Percentiles rank a stretch among this genome's conserved stretches.
Conservation (phyloP, 2,797 vertebrate species). For the Gymnoscopelus braueri region DNA sequence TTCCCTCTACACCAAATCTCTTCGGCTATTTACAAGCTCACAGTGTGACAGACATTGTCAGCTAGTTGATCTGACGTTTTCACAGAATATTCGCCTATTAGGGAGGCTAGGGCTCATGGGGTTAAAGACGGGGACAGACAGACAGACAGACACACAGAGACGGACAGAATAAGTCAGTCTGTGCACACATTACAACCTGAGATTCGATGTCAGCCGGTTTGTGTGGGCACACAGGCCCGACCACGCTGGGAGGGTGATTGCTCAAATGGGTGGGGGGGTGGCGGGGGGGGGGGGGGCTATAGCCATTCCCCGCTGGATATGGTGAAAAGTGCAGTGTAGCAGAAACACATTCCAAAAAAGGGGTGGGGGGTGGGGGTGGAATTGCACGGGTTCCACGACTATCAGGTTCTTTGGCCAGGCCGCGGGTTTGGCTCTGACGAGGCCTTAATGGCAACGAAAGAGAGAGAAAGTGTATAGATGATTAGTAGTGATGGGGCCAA, state of each 20-base stretch:
- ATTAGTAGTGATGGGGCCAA: conserved; percentile 78
- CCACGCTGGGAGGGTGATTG: conserved; percentile 58
- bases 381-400: conserved; percentile 82
- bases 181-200: conserved; percentile 41
- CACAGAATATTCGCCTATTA: too few species aligned
- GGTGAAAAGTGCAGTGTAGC: conserved; percentile 81
- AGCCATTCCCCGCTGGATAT: conserved; percentile 76
- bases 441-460: conserved; percentile 72
- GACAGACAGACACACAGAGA: too few species aligned
- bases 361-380: conserved; percentile 32
- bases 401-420: conserved; percentile 82
- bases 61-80: too few species aligned
- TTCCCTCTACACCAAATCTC: too few species aligned
- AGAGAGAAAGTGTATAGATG: conserved; percentile 74
- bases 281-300: conserved; percentile 46
- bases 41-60: too few species aligned
- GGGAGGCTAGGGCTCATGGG: too few species aligned
- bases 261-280: conserved; percentile 57
- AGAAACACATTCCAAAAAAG: conserved; percentile 79
- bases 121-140: too few species aligned
- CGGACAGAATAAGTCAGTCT: neutral
- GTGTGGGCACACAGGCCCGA: conserved; percentile 29
- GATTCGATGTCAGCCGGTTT: conserved; percentile 47
- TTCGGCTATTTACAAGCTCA: too few species aligned
- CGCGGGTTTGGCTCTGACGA: conserved; percentile 76